phyloP scores from a whole-genome alignment of 2,113 vertebrate genomes.

The Boulengeromyrus knoepffleri region DNA sequence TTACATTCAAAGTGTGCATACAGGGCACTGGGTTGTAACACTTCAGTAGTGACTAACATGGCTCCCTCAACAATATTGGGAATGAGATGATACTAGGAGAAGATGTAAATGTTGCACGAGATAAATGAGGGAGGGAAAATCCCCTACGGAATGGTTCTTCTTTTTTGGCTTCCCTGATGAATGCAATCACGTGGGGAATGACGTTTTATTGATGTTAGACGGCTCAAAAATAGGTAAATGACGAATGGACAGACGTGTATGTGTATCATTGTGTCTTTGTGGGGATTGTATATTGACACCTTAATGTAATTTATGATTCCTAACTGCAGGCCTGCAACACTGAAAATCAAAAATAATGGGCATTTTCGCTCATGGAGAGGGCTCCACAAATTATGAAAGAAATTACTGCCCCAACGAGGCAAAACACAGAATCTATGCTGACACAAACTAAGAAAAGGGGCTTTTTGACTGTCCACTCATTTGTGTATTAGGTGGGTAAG shows the following conservation, averaged over 20 bases:
- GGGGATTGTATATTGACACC: not conserved
- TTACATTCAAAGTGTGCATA: constrained; percentile 2
- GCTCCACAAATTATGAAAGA: not conserved
- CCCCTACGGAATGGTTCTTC: not conserved
- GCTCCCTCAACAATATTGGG: not conserved
- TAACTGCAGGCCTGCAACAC: not conserved
- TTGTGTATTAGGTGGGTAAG: not conserved
- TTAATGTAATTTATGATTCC: not conserved
- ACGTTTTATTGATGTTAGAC: not conserved
- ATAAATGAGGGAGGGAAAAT: not conserved
- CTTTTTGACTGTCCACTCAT: not conserved
- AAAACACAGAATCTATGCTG: not conserved
- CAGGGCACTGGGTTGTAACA: not conserved
- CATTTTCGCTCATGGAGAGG: not conserved
- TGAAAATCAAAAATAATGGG: not conserved
- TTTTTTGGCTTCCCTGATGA: not conserved
- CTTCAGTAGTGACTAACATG: not conserved
- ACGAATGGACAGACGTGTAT: not conserved
- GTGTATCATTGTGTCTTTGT: not conserved
- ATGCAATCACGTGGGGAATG: not conserved
- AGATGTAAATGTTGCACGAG: not conserved
- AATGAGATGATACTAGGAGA: not conserved
- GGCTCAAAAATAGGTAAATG: not conserved
- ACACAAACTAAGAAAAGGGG: not conserved
- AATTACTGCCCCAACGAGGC: not conserved